Conservation (phyloP, 2,888 invertebrate genomes). For the Homarus gammarus region DNA sequence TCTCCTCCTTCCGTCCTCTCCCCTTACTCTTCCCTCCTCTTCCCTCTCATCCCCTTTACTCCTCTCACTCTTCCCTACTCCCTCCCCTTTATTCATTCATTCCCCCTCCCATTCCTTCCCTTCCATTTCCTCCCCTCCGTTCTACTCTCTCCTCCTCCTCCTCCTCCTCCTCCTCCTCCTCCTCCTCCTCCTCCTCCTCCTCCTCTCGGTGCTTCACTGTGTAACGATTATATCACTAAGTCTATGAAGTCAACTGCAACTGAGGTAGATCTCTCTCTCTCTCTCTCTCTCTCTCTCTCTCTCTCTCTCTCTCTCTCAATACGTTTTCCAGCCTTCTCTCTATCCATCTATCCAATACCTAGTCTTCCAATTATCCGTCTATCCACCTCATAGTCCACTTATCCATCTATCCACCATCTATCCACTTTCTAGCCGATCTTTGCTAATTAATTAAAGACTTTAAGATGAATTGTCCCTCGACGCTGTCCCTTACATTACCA, state of each 20-base stretch:
- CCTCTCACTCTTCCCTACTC: not conserved
- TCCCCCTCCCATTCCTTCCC: not conserved
- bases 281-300: constrained; percentile 26
- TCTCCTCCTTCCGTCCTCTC: not conserved
- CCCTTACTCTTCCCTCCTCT: constrained; percentile 3
- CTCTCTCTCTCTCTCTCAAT: constrained; percentile 22
- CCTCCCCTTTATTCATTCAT: not conserved
- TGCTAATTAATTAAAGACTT: constrained; percentile 45
- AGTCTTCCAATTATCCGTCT: no score
- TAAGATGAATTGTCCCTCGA: constrained; percentile 43
- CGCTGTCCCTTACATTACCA: no score
- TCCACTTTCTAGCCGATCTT: not conserved
- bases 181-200: not conserved
- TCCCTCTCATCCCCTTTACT: not conserved
- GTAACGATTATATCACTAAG: not conserved
- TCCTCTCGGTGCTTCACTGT: not conserved
- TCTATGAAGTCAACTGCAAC: not conserved
- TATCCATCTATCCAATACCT: no score
- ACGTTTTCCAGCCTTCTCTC: not conserved
- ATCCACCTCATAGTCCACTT: not conserved
- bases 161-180: not conserved
- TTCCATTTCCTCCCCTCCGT: not conserved
- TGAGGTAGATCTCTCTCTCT: not conserved
- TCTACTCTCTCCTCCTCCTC: not conserved
- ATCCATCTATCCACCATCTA: not conserved